phyloP scores from a whole-genome alignment of 2,888 invertebrate genomes.

The Autographa gamma region DNA sequence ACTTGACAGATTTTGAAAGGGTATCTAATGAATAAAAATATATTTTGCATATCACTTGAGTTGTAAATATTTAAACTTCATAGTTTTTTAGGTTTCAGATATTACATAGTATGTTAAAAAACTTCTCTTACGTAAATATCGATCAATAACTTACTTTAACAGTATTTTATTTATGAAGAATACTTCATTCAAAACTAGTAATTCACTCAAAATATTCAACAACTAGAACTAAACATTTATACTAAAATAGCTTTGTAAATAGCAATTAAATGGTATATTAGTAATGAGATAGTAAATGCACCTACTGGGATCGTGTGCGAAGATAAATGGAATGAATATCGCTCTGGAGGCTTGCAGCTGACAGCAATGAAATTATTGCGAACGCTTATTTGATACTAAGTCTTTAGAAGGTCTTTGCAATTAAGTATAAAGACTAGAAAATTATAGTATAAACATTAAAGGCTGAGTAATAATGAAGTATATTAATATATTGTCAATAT shows the following conservation, averaged over 20 bases:
- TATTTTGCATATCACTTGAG: no score
- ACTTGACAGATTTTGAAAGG: no score
- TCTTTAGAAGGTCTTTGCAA: conserved; percentile 17
- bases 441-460: neutral
- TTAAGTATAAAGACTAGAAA: neutral
- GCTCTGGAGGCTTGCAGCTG: conserved; percentile 63
- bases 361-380: conserved; percentile 67
- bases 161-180: no score
- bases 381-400: conserved; percentile 58
- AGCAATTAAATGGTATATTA: conserved; percentile 41
- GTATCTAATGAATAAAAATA: no score
- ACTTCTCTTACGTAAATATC: no score
- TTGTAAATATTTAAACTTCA: no score
- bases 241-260: conserved; percentile 11
- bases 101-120: no score
- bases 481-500: no score
- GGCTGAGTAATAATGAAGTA: no score
- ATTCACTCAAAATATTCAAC: conserved; percentile 1
- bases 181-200: no score
- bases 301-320: conserved; percentile 53
- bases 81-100: no score
- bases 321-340: conserved; percentile 72
- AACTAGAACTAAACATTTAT: conserved; percentile 3
- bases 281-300: conserved; percentile 41
- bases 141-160: no score